Conservation (phyloP, 2,888 invertebrate genomes). For the Conus canariensis region DNA sequence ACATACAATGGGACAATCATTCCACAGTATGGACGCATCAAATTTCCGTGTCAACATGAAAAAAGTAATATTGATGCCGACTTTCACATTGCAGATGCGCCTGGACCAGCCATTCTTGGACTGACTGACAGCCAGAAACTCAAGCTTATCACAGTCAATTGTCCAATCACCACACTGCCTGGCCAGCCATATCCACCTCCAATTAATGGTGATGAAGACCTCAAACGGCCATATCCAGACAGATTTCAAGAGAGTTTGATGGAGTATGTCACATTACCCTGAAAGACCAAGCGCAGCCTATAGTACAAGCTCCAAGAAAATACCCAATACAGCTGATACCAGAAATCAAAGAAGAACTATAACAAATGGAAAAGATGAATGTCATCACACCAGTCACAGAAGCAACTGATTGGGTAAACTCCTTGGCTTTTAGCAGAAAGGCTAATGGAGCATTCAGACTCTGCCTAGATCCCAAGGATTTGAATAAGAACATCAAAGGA, state of each 20-base stretch:
- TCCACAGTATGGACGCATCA: background rate
- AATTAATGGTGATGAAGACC: background rate
- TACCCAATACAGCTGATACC: background rate
- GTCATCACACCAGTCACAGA: background rate
- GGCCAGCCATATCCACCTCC: background rate
- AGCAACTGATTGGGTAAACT: background rate
- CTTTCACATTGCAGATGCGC: background rate
- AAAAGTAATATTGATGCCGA: background rate
- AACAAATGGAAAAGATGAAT: background rate
- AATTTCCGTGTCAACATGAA: background rate
- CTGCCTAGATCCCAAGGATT: background rate
- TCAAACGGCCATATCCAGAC: background rate
- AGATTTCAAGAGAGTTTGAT: background rate
- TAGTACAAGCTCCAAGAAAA: background rate
- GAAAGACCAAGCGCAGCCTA: background rate
- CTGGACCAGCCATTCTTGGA: background rate
- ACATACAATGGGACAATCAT: background rate
- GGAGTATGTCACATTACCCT: background rate
- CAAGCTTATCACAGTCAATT: background rate
- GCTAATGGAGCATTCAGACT: background rate
- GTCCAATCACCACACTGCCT: background rate
- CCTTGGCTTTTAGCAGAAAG: conserved; percentile 16
- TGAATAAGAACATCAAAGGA: conserved; percentile 11
- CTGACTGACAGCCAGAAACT: background rate
- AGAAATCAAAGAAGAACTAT: background rate